Base-by-base conservation (phyloP, 2,888 invertebrate species). In the Hedya salicella region DNA sequence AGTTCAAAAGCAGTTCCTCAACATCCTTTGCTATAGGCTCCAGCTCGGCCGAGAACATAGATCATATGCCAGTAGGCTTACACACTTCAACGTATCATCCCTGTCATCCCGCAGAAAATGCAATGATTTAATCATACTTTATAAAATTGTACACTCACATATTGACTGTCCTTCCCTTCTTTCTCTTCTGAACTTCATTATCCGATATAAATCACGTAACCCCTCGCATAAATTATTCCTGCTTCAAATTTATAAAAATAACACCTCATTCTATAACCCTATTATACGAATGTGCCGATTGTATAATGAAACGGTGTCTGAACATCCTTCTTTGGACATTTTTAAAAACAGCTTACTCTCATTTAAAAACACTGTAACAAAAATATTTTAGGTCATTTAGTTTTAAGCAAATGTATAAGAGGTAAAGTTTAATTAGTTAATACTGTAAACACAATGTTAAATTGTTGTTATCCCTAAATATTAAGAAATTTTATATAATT, bases 201-300 rank as follows among this genome's bases (percentile, higher is more conserved):
- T n/a, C 13, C 25, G 48, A 25, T 48, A 25, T 19, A 25, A 25
- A 14, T 25, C 49, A 19, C 14, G 25, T 8, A 49, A 49, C 25
- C 49, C 14, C 2, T 25, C 25, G 5, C 14, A 11, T n/a, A 25
- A 49, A n/a, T 19, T 25, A n/a, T 49, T 49, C 19, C 6, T n/a
- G 21, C 25, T 25, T 8, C 17, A 52, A 39, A 36, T 36, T 13
- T 14, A 52, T 19, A 52, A 21, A n/a, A 53, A 53, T 6, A 39
- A 53, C 14, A 53, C 53, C n/a, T 40, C 40, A 6, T 53, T 13
- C 21, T 53, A 40, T 8, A 53, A 53, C 17, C 40, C 53, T 2
- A 6, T 53, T 13, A 53, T 17, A 19, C 16, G 53, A 53, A 53
- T 53, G 53, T 53, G 53, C 17, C 53, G 53, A 1, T 21, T 53